Conservation (phyloP, 2,113 vertebrate species). For the Taurulus bubalis region DNA sequence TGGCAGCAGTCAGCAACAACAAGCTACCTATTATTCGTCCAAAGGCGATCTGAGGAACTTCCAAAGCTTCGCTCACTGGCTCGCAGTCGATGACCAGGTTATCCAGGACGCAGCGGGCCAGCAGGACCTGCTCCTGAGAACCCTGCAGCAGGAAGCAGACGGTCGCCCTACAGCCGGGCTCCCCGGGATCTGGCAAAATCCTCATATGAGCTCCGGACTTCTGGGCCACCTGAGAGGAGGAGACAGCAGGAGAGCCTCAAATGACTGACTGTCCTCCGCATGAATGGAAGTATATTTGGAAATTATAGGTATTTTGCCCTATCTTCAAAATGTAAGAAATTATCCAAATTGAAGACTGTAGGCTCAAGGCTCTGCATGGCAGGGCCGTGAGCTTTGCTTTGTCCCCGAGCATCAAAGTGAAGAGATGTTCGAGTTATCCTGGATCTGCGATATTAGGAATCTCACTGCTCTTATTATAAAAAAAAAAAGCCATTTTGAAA, state of each 20-base stretch:
- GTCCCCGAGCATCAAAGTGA: too few species aligned
- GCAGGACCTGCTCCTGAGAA: slow-evolving; percentile 85
- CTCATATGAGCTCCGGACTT: slow-evolving; percentile 86
- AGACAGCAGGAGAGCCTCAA: not conserved
- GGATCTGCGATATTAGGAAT: too few species aligned
- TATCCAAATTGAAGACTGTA: not conserved
- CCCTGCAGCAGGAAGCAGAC: slow-evolving; percentile 87
- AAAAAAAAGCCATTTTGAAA: too few species aligned
- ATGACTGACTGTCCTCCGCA: not conserved
- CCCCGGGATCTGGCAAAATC: slow-evolving; percentile 61
- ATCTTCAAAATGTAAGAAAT: not conserved
- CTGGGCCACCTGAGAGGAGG: slow-evolving; percentile 80
- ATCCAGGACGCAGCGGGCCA: slow-evolving; percentile 85
- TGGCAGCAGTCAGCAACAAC: not conserved
- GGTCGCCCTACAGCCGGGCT: slow-evolving; percentile 24
- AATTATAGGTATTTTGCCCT: not conserved
- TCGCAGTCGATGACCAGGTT: slow-evolving; percentile 83
- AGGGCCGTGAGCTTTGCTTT: too few species aligned
- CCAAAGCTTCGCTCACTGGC: slow-evolving; percentile 81
- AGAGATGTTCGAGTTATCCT: too few species aligned
- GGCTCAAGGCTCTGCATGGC: not conserved
- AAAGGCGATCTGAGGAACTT: slow-evolving; percentile 86
- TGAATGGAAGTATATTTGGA: not conserved
- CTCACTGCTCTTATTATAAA: too few species aligned
- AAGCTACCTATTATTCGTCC: slow-evolving; percentile 91